Percentiles rank a stretch among this genome's conserved stretches.
Conservation (phyloP, 2,797 vertebrate genomes). For the Pseudopleuronectes americanus region DNA sequence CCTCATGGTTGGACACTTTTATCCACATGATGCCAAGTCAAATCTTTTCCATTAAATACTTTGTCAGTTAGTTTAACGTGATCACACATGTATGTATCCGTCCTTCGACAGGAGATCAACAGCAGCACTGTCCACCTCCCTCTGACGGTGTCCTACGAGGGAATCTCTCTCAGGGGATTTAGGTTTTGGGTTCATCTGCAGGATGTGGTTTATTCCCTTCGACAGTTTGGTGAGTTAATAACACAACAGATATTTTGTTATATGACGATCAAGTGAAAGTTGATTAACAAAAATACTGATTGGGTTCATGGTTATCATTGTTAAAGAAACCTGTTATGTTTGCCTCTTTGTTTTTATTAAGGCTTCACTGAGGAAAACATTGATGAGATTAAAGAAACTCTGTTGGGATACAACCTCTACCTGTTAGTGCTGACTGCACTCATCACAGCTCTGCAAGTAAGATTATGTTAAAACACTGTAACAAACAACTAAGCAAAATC, state of each 20-base stretch:
- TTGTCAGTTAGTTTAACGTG: background rate
- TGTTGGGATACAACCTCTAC: constrained; percentile 93
- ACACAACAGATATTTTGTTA: background rate
- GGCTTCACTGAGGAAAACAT: constrained; percentile 96
- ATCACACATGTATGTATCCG: background rate
- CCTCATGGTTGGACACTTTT: constrained; percentile 86
- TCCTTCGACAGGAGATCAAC: constrained; percentile 87
- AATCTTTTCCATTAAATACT: background rate
- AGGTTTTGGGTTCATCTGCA: constrained; percentile 97
- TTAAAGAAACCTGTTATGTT: background rate
- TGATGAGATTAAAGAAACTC: constrained; percentile 95
- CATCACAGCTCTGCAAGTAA: constrained; percentile 94
- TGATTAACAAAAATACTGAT: no score
- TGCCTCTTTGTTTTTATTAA: constrained; percentile 52
- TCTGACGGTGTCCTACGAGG: constrained; percentile 92
- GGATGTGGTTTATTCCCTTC: constrained; percentile 92
- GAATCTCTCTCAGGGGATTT: constrained; percentile 91
- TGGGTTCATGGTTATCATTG: no score
- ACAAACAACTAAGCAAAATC: no score
- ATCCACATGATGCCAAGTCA: background rate
- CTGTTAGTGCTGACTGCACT: constrained; percentile 92
- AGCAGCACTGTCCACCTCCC: constrained; percentile 88
- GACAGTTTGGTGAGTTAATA: constrained; percentile 90
- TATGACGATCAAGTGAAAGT: no score
- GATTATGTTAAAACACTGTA: constrained; percentile 21